Evolutionary conservation across 2,888 invertebrate genomes (phyloP).

Genomic region (Eristalis tenax): DNA sequence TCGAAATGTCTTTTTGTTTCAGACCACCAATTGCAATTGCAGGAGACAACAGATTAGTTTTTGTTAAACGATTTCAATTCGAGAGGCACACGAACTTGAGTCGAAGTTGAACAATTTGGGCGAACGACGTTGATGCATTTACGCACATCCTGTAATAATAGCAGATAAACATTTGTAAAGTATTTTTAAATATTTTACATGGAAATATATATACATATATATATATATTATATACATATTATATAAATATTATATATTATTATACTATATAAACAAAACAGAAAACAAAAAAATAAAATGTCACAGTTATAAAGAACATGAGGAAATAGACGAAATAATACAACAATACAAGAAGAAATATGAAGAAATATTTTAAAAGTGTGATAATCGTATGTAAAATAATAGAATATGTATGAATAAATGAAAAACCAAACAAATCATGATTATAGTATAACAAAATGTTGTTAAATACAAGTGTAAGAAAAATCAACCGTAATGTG

Average conservation of each 20-base stretch:
- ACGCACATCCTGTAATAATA: slow-evolving; percentile 68
- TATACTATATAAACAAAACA: slow-evolving; percentile 70
- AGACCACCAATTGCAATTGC: neutral
- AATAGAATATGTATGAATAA: slow-evolving; percentile 54
- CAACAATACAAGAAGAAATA: slow-evolving; percentile 33
- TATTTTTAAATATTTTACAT: slow-evolving; percentile 75
- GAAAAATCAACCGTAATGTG: slow-evolving; percentile 66
- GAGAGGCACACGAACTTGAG: neutral
- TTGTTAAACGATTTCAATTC: slow-evolving; percentile 4
- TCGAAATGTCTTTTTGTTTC: neutral
- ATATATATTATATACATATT: slow-evolving; percentile 75
- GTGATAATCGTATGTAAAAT: slow-evolving; percentile 76
- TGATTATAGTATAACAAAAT: slow-evolving; percentile 61
- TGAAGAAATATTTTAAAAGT: slow-evolving; percentile 76
- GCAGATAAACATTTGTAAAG: slow-evolving; percentile 66
- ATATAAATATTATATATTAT: slow-evolving; percentile 73
- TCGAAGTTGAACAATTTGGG: slow-evolving; percentile 10
- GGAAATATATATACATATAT: slow-evolving; percentile 66
- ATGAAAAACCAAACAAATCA: slow-evolving; percentile 43
- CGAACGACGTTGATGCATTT: slow-evolving; percentile 71
- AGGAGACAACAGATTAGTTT: neutral
- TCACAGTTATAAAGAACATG: slow-evolving; percentile 66
- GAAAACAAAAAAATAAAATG: slow-evolving; percentile 14
- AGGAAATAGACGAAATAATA: slow-evolving; percentile 18
- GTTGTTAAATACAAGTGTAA: slow-evolving; percentile 67